Evolutionary conservation across 1,140 invertebrate genomes (phyloP).

Genomic region (Brachionus paranguensis): DNA sequence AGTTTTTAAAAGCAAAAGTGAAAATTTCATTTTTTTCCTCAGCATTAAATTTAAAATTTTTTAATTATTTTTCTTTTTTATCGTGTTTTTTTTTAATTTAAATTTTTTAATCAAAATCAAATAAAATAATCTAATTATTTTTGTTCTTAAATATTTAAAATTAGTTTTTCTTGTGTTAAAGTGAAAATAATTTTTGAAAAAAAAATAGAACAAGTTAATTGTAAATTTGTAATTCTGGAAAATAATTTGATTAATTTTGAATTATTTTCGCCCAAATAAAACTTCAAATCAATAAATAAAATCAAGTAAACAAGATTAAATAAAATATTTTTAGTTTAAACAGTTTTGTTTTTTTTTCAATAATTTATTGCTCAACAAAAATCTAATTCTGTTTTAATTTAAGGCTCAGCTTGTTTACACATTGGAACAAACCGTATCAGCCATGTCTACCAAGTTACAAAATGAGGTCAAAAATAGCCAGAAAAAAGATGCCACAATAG

Average conservation of each 20-base stretch:
- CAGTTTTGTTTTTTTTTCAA: background rate
- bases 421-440: conserved; percentile 29
- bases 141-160: background rate
- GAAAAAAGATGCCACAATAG: conserved; percentile 6
- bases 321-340: background rate
- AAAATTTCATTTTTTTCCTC: too few species aligned
- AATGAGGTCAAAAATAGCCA: background rate
- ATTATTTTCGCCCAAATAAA: background rate
- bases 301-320: background rate
- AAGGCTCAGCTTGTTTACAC: conserved; percentile 24
- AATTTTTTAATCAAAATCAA: background rate
- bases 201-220: background rate
- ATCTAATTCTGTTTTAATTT: background rate
- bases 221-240: background rate
- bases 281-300: background rate
- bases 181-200: background rate
- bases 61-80: background rate
- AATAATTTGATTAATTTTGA: background rate
- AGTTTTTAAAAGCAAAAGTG: too few species aligned
- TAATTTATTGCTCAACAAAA: background rate
- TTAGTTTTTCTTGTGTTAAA: background rate
- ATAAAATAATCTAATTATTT: too few species aligned
- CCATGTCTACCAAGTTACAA: background rate
- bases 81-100: background rate
- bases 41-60: too few species aligned